phyloP scores from a whole-genome alignment of 2,113 vertebrate genomes.

The Corvus cornix region DNA sequence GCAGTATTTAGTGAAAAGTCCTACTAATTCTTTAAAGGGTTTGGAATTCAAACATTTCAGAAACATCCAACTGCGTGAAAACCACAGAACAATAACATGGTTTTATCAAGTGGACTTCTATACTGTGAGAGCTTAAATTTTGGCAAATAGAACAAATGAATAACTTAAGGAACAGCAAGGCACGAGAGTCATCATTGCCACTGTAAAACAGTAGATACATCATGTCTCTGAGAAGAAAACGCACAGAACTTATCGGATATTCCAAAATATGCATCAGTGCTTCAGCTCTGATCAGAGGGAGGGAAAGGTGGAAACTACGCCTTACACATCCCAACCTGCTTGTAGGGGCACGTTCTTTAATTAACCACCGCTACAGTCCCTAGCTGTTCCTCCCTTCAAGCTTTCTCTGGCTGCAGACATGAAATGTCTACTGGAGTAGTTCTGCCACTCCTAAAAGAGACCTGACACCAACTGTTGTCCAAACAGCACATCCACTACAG shows the following conservation, averaged over 20 bases:
- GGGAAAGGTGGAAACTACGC: not conserved
- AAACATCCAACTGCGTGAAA: not conserved
- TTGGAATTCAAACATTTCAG: not conserved
- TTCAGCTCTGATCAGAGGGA: not conserved
- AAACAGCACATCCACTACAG: not conserved
- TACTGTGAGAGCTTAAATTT: not conserved
- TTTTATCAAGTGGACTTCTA: not conserved
- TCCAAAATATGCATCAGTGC: not conserved
- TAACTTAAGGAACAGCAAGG: not conserved
- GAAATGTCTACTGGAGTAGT: not conserved
- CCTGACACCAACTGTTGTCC: not conserved
- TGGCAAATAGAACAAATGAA: not conserved
- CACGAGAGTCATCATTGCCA: rapidly evolving
- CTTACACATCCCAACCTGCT: not conserved
- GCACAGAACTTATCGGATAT: not conserved
- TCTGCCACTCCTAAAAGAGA: not conserved
- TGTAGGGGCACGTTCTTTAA: not conserved
- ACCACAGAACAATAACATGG: not conserved
- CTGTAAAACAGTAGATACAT: not conserved
- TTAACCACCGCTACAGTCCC: not conserved
- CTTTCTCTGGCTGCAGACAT: not conserved
- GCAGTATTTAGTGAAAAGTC: not conserved
- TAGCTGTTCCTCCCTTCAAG: not conserved
- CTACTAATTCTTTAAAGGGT: not conserved
- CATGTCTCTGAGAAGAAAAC: not conserved